phyloP scores from a whole-genome alignment of 2,888 invertebrate species.

The Pyrocoelia pectoralis region DNA sequence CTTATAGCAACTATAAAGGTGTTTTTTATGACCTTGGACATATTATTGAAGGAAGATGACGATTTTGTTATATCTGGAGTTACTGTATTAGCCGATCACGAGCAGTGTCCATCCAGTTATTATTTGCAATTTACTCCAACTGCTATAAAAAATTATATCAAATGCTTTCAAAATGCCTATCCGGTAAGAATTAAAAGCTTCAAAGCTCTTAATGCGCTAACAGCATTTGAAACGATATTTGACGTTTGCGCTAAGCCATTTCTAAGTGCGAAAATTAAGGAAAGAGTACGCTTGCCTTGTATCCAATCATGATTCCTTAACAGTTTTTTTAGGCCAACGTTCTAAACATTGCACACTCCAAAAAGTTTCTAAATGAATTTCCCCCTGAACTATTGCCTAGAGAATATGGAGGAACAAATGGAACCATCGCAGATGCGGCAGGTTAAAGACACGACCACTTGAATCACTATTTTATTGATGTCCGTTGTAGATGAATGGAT shows the following conservation, averaged over 20 bases:
- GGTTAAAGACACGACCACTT: no score
- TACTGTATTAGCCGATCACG: not conserved
- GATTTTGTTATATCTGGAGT: conserved; percentile 3
- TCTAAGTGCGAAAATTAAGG: not conserved
- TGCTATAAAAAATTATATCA: not conserved
- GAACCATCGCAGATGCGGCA: no score
- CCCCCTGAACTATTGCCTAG: no score
- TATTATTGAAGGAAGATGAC: conserved; percentile 5
- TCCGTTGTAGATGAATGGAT: no score
- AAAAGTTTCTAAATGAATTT: no score
- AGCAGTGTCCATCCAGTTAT: not conserved
- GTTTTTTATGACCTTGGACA: conserved; percentile 18
- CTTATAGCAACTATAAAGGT: not conserved
- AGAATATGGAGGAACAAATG: no score
- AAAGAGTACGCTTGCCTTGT: not conserved
- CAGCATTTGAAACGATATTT: not conserved
- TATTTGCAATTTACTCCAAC: not conserved
- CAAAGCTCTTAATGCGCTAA: not conserved
- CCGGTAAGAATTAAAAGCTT: not conserved
- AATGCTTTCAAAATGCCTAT: not conserved
- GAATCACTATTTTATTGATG: no score
- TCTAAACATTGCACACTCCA: no score
- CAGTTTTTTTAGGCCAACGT: no score
- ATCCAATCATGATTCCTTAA: no score
- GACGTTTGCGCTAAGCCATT: conserved; percentile 5